Base-by-base conservation (phyloP, 64 coral and sea anemone species). In the Dendrophyllia cribrosa region DNA sequence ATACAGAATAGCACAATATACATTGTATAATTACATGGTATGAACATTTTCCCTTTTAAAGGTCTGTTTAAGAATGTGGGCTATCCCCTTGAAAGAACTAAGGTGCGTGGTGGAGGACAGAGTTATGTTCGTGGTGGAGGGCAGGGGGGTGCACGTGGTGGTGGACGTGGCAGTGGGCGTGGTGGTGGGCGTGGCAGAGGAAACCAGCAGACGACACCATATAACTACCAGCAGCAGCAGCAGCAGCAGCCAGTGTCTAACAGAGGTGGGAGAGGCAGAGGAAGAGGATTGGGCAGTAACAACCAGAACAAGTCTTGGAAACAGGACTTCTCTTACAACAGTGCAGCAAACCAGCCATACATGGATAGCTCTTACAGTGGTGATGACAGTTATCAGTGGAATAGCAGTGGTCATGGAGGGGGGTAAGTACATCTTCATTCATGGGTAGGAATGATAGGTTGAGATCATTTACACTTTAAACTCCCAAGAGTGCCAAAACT, bases 261-360 rank as follows among this genome's bases (percentile, higher is more conserved):
- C 25, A 79, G 80, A 34, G 87, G 93, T 60, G 93, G 93, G 9
- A 81, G 88, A 43, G 79, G 71, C 16, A 81, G 88, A 43, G 79
- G 61, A 15, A 82, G 84, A 92, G 88, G 77, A 19, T 62, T 16
- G 7, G 16, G n/a, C 22, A 53, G 70, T 24, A 74, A 73, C 7
- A 70, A 69, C 20, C 88, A 79, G 3, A 75, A 87, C 5, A 51
- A 85, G 11, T 19, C 55, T 26, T 94, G 92, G 85, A 53, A 86
- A 20, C 93, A 91, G 50, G 59, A 90, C 6, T 50, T 58, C 59
- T 25, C 79, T 14, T 43, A 71, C 56, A 58, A 56, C 23, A 82
- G 19, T 65, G 34, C 56, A 51, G 64, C 76, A 22, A 89, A 94
- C 53, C 92, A 89, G 16, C 75, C 85, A 3, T 83, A 73, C 10